Conservation (phyloP, 2,113 vertebrate genomes). For the Nibea coibor region DNA sequence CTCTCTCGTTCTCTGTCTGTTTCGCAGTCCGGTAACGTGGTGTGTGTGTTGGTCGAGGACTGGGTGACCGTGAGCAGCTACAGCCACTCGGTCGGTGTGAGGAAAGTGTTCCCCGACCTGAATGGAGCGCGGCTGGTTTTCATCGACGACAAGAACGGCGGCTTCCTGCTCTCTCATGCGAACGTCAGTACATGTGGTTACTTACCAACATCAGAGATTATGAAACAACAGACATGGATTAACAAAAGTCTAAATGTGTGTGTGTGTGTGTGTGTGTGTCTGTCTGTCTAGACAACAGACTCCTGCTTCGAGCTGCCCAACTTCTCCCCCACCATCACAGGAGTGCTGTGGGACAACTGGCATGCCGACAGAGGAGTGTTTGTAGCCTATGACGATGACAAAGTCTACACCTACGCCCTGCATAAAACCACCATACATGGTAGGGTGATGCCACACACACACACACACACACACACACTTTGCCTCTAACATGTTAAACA, state of each 20-base stretch:
- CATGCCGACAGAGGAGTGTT: conserved; percentile 92
- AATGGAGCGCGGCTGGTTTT: conserved; percentile 91
- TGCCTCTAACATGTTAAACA: not conserved
- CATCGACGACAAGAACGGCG: conserved; percentile 95
- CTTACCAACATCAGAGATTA: not conserved
- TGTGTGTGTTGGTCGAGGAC: conserved; percentile 94
- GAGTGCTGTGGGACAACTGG: conserved; percentile 97
- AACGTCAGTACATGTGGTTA: conserved; percentile 71
- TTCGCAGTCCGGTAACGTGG: conserved; percentile 88
- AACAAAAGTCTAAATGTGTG: not conserved
- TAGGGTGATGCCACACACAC: conserved; percentile 67
- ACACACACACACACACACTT: not conserved
- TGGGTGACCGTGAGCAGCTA: conserved; percentile 93
- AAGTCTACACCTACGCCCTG: conserved; percentile 92
- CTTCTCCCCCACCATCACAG: conserved; percentile 94
- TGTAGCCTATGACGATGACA: conserved; percentile 94
- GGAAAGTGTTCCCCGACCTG: conserved; percentile 93
- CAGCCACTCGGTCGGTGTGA: conserved; percentile 90
- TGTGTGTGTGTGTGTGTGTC: conserved; percentile 16
- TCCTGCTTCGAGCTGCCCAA: conserved; percentile 90
- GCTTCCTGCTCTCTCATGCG: conserved; percentile 94
- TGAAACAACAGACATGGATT: not conserved
- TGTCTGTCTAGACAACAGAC: conserved; percentile 88
- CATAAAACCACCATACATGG: conserved; percentile 95
- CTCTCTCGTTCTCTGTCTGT: not conserved